Conservation (phyloP, 2,888 invertebrate genomes). For the Rotaria macrura region DNA sequence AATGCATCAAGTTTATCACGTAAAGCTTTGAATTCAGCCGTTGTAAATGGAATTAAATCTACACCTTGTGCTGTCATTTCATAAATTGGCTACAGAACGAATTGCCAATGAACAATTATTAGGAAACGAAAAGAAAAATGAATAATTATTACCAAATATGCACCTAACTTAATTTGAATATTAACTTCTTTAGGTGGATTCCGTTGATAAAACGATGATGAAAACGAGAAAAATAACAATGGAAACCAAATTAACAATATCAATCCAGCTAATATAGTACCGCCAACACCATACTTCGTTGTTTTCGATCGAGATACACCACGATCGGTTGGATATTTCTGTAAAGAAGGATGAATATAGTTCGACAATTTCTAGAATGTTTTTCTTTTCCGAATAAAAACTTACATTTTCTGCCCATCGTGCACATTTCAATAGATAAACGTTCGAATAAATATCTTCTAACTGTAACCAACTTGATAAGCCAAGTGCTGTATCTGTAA, state of each 20-base stretch:
- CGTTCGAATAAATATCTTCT: conserved; percentile 95
- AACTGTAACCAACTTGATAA: conserved; percentile 96
- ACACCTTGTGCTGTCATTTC: conserved; percentile 75
- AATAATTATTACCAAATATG: conserved; percentile 59
- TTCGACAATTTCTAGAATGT: too few species aligned
- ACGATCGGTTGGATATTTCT: conserved; percentile 78
- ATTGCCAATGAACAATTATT: not conserved
- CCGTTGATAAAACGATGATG: conserved; percentile 55
- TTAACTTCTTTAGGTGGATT: conserved; percentile 76
- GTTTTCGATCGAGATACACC: conserved; percentile 69
- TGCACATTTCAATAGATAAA: conserved; percentile 71
- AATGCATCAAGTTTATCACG: not conserved
- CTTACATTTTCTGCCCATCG: conserved; percentile 54
- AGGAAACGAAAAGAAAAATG: not conserved
- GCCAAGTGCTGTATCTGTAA: conserved; percentile 97
- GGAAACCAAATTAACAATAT: conserved; percentile 90
- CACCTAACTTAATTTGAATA: conserved; percentile 71
- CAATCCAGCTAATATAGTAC: conserved; percentile 69
- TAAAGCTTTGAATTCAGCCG: conserved; percentile 24
- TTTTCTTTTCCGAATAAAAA: too few species aligned
- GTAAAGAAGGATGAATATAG: conserved; percentile 35
- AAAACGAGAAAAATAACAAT: conserved; percentile 73
- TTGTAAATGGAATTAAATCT: conserved; percentile 53
- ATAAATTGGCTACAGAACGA: conserved; percentile 61
- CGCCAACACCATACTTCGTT: conserved; percentile 80